Evolutionary conservation across 2,888 invertebrate genomes (phyloP).

Genomic region (Parnassius smintheus): DNA sequence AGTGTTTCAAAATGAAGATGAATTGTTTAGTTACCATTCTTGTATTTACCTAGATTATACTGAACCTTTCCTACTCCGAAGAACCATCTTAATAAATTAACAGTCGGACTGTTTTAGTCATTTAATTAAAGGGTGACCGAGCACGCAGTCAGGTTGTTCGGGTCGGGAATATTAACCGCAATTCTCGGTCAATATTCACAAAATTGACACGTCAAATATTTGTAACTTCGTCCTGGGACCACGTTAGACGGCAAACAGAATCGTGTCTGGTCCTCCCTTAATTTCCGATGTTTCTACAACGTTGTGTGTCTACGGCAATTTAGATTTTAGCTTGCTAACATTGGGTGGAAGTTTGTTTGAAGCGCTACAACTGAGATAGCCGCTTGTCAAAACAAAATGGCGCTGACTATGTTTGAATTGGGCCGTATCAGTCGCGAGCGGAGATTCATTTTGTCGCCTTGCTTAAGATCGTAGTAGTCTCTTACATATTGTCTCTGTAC

Average conservation of each 20-base stretch:
- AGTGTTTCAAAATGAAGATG: no score
- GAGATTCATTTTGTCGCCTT: constrained; percentile 81
- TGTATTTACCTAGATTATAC: constrained; percentile 10
- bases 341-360: constrained; percentile 54
- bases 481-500: constrained; percentile 79
- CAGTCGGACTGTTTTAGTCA: constrained; percentile 73
- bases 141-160: constrained; percentile 62
- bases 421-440: constrained; percentile 79
- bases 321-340: constrained; percentile 43
- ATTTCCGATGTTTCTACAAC: constrained; percentile 77
- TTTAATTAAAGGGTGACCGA: constrained; percentile 75
- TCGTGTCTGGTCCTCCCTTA: constrained; percentile 80
- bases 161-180: constrained; percentile 79
- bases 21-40: background rate
- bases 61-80: constrained; percentile 44
- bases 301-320: constrained; percentile 42
- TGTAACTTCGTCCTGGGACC: constrained; percentile 81
- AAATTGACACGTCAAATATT: constrained; percentile 83
- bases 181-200: constrained; percentile 81
- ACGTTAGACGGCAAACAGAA: constrained; percentile 80
- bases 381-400: constrained; percentile 81
- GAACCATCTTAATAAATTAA: constrained; percentile 60
- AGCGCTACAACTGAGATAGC: constrained; percentile 59
- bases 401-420: constrained; percentile 79
- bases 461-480: constrained; percentile 77